Base-by-base conservation (phyloP, 2,797 vertebrate species). In the Meda fulgida region DNA sequence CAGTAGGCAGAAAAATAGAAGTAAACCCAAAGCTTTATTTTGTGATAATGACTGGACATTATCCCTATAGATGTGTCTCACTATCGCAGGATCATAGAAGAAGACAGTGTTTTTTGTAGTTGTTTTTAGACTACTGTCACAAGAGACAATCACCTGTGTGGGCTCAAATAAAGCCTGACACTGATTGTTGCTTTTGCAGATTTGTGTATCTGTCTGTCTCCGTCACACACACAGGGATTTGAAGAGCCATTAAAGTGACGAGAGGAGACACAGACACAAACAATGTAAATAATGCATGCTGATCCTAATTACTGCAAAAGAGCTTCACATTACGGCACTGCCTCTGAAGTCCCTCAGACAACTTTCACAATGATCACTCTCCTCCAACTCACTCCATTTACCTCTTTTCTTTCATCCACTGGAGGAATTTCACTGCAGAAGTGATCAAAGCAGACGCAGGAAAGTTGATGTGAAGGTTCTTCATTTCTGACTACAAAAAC, bases 401-500 rank as follows among this genome's bases (percentile, higher is more conserved):
- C 80, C 79, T 79, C 72, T 26, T 83, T 76, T 51, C 48, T 88
- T 89, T 89, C 73, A 89, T 88, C 86, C 67, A 36, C 58, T 84
- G 55, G 34, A 85, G 86, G 84, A 89, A 87, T 91, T 89, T 89
- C 81, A 84, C 83, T 78, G 78, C 80, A 87, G 80, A 87, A 48
- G 84, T 83, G 90, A 91, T 89, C 90, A 91, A 91, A 91, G 88
- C 77, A 60, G 75, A 63, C 14, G 83, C 53, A 87, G 89, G 90
- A 86, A 88, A 86, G 69, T 86, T 86, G 83, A 87, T 89, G 89
- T 84, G 80, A 86, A 80, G 77, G 79, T 78, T 78, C 83, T 87
- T 89, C 80, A 80, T 83, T 86, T 85, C 83, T 87, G 87, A 88
- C 90, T 88, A 82, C 86, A 84, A 70, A 84, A 82, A 77, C 85